A percentile compares a stretch with the other conserved stretches of the same genome.
Evolutionary conservation across 1,140 invertebrate genomes (phyloP).

Genomic region (Spodoptera frugiperda): DNA sequence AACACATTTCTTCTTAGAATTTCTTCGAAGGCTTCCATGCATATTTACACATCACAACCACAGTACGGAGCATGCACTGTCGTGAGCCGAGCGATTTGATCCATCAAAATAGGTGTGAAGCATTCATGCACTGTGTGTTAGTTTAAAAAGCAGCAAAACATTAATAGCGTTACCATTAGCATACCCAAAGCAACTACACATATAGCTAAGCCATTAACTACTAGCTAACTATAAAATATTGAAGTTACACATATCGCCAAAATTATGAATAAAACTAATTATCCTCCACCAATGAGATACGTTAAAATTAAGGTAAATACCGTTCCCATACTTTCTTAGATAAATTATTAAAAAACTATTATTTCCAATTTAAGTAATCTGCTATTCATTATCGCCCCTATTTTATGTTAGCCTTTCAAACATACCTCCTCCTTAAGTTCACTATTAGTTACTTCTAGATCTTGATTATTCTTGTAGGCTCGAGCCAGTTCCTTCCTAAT

Average conservation of each 20-base stretch:
- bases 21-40: conserved; percentile 67
- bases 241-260: background rate
- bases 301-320: background rate
- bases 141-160: conserved; percentile 46
- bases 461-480: conserved; percentile 84
- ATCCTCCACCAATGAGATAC: background rate
- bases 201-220: conserved; percentile 40
- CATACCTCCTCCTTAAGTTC: conserved; percentile 87
- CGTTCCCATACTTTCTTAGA: background rate
- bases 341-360: background rate
- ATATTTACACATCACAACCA: conserved; percentile 69
- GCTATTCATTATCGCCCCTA: background rate
- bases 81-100: conserved; percentile 59
- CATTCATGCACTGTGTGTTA: conserved; percentile 63
- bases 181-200: conserved; percentile 54
- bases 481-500: conserved; percentile 85
- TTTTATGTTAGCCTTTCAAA: conserved; percentile 10
- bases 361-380: too few species aligned
- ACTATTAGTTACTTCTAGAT: conserved; percentile 87
- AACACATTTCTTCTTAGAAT: conserved; percentile 80
- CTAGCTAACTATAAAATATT: conserved; percentile 22
- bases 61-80: conserved; percentile 68
- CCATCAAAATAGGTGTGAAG: conserved; percentile 57
- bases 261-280: background rate
- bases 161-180: conserved; percentile 51